Evolutionary conservation across 2,113 vertebrate species (phyloP).

Genomic region (Megaleporinus macrocephalus): DNA sequence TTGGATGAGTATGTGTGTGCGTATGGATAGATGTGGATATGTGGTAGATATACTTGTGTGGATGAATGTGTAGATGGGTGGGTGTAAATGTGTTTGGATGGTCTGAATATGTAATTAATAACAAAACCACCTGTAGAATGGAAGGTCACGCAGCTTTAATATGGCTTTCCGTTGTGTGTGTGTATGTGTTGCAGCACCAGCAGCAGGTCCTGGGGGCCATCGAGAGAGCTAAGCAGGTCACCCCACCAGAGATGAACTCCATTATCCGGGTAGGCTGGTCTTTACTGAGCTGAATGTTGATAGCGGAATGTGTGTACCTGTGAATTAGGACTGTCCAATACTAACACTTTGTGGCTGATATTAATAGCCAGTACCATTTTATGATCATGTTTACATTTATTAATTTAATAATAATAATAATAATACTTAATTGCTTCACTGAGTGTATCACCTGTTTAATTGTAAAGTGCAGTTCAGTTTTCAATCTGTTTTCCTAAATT

Average conservation of each 20-base stretch:
- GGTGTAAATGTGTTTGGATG: not conserved
- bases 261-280: constrained; percentile 89
- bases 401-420: too few relatives aligned
- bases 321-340: too few relatives aligned
- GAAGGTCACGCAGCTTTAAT: constrained; percentile 8
- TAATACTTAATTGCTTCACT: too few relatives aligned
- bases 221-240: constrained; percentile 97
- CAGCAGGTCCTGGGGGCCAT: constrained; percentile 98
- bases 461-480: too few relatives aligned
- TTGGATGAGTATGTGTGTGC: not conserved
- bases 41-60: constrained; percentile 26
- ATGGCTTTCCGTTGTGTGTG: constrained; percentile 15
- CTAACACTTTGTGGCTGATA: constrained; percentile 48
- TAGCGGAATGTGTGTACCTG: not conserved
- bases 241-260: constrained; percentile 96
- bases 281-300: not conserved
- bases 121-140: not conserved
- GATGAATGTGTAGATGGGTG: constrained; percentile 30
- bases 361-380: too few relatives aligned
- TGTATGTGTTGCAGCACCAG: constrained; percentile 84
- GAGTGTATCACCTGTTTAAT: too few relatives aligned
- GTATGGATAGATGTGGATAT: not conserved
- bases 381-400: too few relatives aligned
- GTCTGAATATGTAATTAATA: too few relatives aligned
- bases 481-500: too few relatives aligned